Base-by-base conservation (phyloP, 2,797 vertebrate species). In the Paedocypris micromegethes region DNA sequence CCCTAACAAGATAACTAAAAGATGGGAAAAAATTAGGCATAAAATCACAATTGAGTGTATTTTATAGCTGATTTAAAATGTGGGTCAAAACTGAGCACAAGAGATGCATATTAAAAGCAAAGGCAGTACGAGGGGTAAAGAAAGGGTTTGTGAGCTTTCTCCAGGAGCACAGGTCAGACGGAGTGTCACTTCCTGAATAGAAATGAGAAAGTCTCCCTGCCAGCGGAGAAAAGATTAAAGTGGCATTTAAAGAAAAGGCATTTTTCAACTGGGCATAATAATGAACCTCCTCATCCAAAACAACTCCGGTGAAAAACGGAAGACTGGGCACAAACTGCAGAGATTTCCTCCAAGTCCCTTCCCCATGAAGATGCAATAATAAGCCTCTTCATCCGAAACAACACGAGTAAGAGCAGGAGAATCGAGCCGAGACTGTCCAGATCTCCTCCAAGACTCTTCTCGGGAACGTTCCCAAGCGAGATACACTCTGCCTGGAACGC, bases 281-380 rank as follows among this genome's bases (percentile, higher is more conserved):
- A 86, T 86, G 79, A 85, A 72, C 75, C 77, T 79, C 75, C 83
- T 81, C 82, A 80, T 71, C 72, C 81, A 78, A 74, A 80, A 79
- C 79, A 76, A 2, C 73, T 80, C 78, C 77, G 66, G 76, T 73
- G 68, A 74, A 73, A 73, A 73, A 56, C 76, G 83, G 78, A 76
- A 60, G 74, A 79, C 79, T 82, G 75, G 81, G 77, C 81, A 61
- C 74, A 73, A 80, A 84, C 77, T 75, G 77, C 81, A 80, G 72
- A 82, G 83, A 85, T 81, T 82, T 83, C 83, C 71, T 79, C 79
- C 74, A 76, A 67, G 69, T 78, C 79, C 87, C 86, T 85, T 86
- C 84, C 84, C 79, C 58, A 68, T 40, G 81, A 85, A 83, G 85
- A 76, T 71, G 76, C 75, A 85, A 86, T 86, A 87, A 78, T 80